These are phyloP conservation scores for Xiphias gladius DNA, from an alignment of 2,113 vertebrate genomes.

Conservation along the genomic window DNA sequence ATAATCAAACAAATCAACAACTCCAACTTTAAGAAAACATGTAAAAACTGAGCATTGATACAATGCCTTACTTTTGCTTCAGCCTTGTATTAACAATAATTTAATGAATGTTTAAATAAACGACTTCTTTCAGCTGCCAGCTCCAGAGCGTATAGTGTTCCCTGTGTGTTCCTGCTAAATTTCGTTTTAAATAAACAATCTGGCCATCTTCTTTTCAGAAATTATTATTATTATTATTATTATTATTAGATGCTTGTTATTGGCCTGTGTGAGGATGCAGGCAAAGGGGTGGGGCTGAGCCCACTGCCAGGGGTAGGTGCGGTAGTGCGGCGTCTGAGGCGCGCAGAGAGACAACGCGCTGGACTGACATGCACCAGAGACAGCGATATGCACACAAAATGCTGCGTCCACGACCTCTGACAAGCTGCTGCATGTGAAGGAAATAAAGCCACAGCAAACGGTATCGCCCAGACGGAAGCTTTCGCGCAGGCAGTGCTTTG, in stretches of 20 bases:
- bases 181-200: not conserved
- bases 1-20: too few relatives aligned
- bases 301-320: slow-evolving; percentile 72
- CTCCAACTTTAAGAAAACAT: not conserved
- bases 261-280: slow-evolving; percentile 55
- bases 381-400: slow-evolving; percentile 71
- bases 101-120: not conserved
- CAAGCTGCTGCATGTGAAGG: slow-evolving; percentile 58
- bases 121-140: not conserved
- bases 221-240: not conserved
- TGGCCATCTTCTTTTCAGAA: not conserved
- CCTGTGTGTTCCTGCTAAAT: not conserved
- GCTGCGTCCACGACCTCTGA: slow-evolving; percentile 66
- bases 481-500: slow-evolving; percentile 38
- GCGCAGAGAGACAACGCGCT: slow-evolving; percentile 52
- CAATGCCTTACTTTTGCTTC: not conserved
- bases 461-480: slow-evolving; percentile 11
- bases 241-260: slow-evolving; percentile 10
- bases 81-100: not conserved
- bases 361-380: slow-evolving; percentile 40
- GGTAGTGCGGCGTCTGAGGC: slow-evolving; percentile 71
- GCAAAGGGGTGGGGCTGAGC: slow-evolving; percentile 70
- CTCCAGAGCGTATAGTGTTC: not conserved
- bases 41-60: not conserved
- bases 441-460: not conserved